Conservation (phyloP, 2,113 vertebrate species). For the Ibidorhyncha struthersii region DNA sequence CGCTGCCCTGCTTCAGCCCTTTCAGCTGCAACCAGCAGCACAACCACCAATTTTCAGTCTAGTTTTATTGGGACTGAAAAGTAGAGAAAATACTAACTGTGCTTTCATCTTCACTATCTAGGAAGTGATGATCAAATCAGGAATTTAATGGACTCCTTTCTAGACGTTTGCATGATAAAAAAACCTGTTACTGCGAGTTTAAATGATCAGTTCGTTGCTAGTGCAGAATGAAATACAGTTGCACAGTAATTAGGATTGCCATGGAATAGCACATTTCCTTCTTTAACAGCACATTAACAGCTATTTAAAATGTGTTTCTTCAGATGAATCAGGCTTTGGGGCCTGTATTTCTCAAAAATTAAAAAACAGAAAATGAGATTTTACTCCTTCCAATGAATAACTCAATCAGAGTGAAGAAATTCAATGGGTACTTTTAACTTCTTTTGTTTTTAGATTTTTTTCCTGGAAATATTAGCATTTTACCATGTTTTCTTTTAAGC, state of each 20-base stretch:
- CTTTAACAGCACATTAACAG: not conserved
- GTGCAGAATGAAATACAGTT: not conserved
- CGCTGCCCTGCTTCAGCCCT: not conserved
- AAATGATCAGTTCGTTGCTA: not conserved
- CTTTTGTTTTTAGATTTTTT: not conserved
- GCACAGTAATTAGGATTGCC: not conserved
- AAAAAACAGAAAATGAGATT: not conserved
- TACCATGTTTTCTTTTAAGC: not conserved
- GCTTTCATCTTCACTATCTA: not conserved
- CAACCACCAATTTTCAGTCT: not conserved
- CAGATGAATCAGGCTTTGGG: not conserved
- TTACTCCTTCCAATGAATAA: not conserved
- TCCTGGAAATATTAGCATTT: not conserved
- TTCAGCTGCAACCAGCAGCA: not conserved
- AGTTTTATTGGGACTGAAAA: not conserved
- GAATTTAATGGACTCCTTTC: not conserved
- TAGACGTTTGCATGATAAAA: not conserved
- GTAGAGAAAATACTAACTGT: not conserved
- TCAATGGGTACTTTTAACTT: not conserved
- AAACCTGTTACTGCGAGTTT: not conserved
- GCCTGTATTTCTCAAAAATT: not conserved
- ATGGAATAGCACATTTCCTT: not conserved
- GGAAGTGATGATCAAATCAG: not conserved
- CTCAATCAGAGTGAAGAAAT: not conserved
- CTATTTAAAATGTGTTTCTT: not conserved